A percentile compares a stretch with the other conserved stretches of the same genome.
Conservation (phyloP, 2,797 vertebrate species). For the Ficedula albicollis region DNA sequence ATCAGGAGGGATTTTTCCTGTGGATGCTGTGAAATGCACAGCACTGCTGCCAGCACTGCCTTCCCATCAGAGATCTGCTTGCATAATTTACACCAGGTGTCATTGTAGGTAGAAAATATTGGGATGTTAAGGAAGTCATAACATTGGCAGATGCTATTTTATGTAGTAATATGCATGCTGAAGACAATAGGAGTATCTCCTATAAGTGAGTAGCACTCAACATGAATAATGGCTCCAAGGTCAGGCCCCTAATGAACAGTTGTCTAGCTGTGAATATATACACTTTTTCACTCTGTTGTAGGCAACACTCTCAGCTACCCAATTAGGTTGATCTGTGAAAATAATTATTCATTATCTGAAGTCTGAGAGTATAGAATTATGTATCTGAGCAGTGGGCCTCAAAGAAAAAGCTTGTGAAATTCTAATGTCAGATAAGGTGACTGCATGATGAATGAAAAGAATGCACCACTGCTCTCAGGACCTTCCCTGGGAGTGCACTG, state of each 20-base stretch:
- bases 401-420: not conserved
- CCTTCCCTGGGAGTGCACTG: not conserved
- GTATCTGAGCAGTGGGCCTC: not conserved
- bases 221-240: slow-evolving; percentile 50
- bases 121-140: slow-evolving; percentile 48
- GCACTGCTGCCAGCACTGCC: not conserved
- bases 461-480: not conserved
- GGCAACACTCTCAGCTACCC: slow-evolving; percentile 16
- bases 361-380: not conserved
- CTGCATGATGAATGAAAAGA: not conserved
- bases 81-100: slow-evolving; percentile 37
- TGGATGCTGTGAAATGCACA: not conserved
- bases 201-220: slow-evolving; percentile 20
- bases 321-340: slow-evolving; percentile 48
- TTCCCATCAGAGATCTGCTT: not conserved
- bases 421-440: not conserved
- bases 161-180: not conserved
- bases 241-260: slow-evolving; percentile 56
- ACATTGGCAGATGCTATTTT: slow-evolving; percentile 48
- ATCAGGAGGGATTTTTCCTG: not conserved
- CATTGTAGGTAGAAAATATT: slow-evolving; percentile 39
- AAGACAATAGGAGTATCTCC: slow-evolving; percentile 39
- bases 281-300: slow-evolving; percentile 26
- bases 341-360: slow-evolving; percentile 59
- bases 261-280: slow-evolving; percentile 47